Evolutionary conservation across 1,140 invertebrate genomes (phyloP), one percentile per base, ranked within the genome.

Genomic region (Drosophila albomicans): DNA sequence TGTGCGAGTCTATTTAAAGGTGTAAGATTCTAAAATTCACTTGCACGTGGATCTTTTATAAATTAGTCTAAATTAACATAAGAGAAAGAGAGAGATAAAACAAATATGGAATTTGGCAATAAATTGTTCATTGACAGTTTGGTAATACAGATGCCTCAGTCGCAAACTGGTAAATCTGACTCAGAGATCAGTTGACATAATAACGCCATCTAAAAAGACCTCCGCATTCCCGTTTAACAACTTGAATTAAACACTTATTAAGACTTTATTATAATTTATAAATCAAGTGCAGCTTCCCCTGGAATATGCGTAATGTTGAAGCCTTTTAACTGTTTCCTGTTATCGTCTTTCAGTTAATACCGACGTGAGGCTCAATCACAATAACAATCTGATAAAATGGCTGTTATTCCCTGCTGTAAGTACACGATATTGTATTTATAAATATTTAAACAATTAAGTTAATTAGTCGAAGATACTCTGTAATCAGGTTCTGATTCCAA

Each of bases 381-480:
- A 71, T 16, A 66, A 81, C 71, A 86, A 73, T 25, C 56, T 63
- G 61, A 43, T 70, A 78, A 79, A 70, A 91, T 91, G 89, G 90
- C 90, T 74, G 85, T 91, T 77, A 78, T 91, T 16, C 85, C 85
- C 49, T 79, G 77, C 54, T 86, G 89, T 91, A 89, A 91, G 89
- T 91, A 85, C 52, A 64, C 56, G 8, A 25, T 20, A 41, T n/a
- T 25, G 11, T 56, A 38, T 56, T 38, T 30, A 30, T 52, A 52
- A 52, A 13, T 15, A 45, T 56, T 28, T 13, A 43, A 43, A 5
- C 41, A 43, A 43, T 43, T 13, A 13, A 43, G 5, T 43, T 13
- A 43, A 43, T 43, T 43, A 43, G n/a, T 43, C n/a, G n/a, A 43
- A 13, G n/a, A 43, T 43, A 43, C 41, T n/a, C 41, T 13, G 41